phyloP scores from a whole-genome alignment of 2,888 invertebrate species.

The Lasioglossum villosulum region DNA sequence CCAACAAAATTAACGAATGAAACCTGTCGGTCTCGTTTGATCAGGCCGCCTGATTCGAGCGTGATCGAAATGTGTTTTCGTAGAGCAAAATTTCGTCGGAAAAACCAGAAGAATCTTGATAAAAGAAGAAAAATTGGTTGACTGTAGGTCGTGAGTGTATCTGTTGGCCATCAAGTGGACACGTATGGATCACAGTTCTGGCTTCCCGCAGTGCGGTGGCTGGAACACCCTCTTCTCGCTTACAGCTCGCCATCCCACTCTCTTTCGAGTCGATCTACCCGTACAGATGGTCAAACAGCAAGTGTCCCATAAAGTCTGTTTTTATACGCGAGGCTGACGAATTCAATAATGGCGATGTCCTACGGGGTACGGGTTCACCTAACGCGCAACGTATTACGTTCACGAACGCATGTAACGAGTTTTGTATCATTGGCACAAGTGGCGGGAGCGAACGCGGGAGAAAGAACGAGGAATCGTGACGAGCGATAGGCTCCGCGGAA shows the following conservation, averaged over 20 bases:
- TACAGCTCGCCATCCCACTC: slow-evolving; percentile 39
- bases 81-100: background rate
- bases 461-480: slow-evolving; percentile 29
- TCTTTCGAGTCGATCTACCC: slow-evolving; percentile 13
- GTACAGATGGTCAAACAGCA: slow-evolving; percentile 80
- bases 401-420: slow-evolving; percentile 81
- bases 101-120: background rate
- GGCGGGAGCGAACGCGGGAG: slow-evolving; percentile 34
- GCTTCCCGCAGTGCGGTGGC: slow-evolving; percentile 66
- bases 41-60: background rate
- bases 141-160: slow-evolving; percentile 36
- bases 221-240: slow-evolving; percentile 37
- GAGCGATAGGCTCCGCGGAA: slow-evolving; percentile 35
- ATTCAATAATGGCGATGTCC: slow-evolving; percentile 79
- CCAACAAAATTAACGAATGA: too few species aligned
- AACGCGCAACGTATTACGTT: slow-evolving; percentile 72
- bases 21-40: background rate
- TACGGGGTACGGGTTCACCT: slow-evolving; percentile 51
- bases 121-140: slow-evolving; percentile 29
- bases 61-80: background rate
- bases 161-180: slow-evolving; percentile 48
- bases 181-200: slow-evolving; percentile 56
- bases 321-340: slow-evolving; percentile 78
- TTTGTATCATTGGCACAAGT: slow-evolving; percentile 72
- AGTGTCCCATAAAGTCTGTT: slow-evolving; percentile 81